Evolutionary conservation across 2,113 vertebrate genomes (phyloP).

Genomic region (Clarias magur): DNA sequence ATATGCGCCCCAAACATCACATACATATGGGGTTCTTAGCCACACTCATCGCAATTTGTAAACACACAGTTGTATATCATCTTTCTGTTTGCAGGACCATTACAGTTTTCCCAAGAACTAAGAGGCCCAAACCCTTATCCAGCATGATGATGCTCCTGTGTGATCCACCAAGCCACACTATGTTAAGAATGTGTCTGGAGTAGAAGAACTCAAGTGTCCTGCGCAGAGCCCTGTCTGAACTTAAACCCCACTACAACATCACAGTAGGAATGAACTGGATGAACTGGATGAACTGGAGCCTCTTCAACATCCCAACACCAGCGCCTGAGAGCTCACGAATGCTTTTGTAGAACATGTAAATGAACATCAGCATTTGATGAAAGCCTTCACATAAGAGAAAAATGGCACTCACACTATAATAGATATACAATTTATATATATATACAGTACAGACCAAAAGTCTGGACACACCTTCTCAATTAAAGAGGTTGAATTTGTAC

Average conservation of each 20-base stretch:
- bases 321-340: not conserved
- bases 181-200: not conserved
- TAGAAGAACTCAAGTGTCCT: not conserved
- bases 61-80: not conserved
- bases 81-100: not conserved
- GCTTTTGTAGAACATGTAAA: not conserved
- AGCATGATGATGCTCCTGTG: not conserved
- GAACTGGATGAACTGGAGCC: not conserved
- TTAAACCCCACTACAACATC: not conserved
- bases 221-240: not conserved
- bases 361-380: not conserved
- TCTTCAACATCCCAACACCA: not conserved
- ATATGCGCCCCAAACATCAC: not conserved
- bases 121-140: not conserved
- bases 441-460: too few species aligned
- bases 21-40: not conserved
- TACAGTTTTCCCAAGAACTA: not conserved
- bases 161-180: not conserved
- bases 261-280: not conserved
- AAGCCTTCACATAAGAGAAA: not conserved
- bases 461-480: too few species aligned
- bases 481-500: too few species aligned
- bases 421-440: not conserved
- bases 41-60: not conserved
- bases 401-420: not conserved